phyloP scores from a whole-genome alignment of 2,888 invertebrate species.

The Ectropis crepuscularia region DNA sequence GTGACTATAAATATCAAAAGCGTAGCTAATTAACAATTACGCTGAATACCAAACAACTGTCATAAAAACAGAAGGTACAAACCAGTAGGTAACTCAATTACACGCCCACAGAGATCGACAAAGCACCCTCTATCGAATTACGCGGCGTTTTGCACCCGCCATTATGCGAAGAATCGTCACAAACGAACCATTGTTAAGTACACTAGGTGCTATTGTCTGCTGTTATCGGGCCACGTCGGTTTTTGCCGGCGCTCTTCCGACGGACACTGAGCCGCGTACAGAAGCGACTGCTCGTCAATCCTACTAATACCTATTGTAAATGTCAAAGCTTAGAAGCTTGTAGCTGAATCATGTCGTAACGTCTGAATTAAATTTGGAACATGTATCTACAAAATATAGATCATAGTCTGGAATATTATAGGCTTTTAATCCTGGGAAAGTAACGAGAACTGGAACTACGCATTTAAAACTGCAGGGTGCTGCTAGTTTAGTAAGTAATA shows the following conservation, averaged over 20 bases:
- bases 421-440: no score
- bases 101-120: constrained; percentile 77
- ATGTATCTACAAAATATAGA: no score
- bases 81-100: constrained; percentile 74
- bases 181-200: constrained; percentile 82
- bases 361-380: no score
- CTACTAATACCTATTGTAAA: no score
- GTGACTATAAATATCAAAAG: constrained; percentile 21
- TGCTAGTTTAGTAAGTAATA: no score
- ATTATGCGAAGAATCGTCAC: constrained; percentile 83
- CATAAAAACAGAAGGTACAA: constrained; percentile 60
- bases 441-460: no score
- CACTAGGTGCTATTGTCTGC: constrained; percentile 80
- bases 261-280: constrained; percentile 58
- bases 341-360: no score
- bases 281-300: constrained; percentile 45
- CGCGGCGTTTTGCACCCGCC: constrained; percentile 74
- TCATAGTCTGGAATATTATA: no score
- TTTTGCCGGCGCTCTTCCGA: constrained; percentile 80
- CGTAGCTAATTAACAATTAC: constrained; percentile 43
- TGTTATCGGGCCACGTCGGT: constrained; percentile 79
- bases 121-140: constrained; percentile 79
- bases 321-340: no score
- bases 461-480: no score
- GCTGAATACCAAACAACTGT: constrained; percentile 52